Conservation (phyloP, 2,797 vertebrate genomes). For the Coregonus ussuriensis region DNA sequence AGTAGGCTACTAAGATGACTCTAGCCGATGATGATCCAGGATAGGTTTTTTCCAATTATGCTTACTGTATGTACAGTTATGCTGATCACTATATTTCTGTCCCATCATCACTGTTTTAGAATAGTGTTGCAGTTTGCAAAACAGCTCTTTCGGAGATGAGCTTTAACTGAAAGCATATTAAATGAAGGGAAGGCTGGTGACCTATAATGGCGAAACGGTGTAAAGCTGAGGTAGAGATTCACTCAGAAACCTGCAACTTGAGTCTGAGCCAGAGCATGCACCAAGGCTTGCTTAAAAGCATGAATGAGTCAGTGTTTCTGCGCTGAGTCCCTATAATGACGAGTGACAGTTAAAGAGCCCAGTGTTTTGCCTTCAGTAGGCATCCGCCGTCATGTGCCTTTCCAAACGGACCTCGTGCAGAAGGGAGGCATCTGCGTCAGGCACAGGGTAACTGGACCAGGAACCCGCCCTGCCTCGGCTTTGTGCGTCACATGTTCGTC, state of each 20-base stretch:
- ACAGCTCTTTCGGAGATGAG: not conserved
- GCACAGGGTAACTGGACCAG: not conserved
- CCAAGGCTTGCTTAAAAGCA: not conserved
- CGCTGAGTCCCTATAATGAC: not conserved
- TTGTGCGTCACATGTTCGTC: not conserved
- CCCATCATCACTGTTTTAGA: not conserved
- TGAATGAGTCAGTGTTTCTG: conserved; percentile 15
- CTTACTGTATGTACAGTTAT: not conserved
- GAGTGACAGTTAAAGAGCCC: not conserved
- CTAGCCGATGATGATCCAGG: not conserved
- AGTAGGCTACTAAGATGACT: not conserved
- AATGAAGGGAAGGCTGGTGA: conserved; percentile 16
- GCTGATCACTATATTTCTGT: not conserved
- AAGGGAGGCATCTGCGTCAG: not conserved
- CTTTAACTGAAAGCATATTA: conserved; percentile 33
- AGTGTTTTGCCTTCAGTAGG: not conserved
- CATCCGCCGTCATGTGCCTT: not conserved
- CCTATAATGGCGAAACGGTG: conserved; percentile 58
- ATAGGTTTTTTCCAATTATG: not conserved
- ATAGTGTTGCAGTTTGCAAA: not conserved
- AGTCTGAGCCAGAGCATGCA: not conserved
- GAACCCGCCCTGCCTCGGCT: not conserved
- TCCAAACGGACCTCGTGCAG: not conserved
- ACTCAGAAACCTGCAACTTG: conserved; percentile 1
- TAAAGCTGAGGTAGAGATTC: conserved; percentile 45